These are phyloP conservation scores for Percina caprodes DNA, from an alignment of 2,113 vertebrate species.

Conservation along the genomic window DNA sequence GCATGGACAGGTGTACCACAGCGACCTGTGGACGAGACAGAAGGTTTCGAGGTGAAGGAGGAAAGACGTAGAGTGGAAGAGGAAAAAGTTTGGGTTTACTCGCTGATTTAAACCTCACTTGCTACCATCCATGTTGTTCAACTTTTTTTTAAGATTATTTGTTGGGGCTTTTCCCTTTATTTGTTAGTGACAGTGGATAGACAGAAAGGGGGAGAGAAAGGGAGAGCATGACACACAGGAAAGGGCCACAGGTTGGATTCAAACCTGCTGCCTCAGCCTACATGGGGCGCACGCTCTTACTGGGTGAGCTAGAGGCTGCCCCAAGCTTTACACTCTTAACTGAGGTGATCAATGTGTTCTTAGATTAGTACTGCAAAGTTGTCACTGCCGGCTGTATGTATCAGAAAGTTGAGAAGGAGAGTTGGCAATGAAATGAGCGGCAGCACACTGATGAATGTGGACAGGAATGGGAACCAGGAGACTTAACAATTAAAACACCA, in stretches of 20 bases:
- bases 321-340: conserved; percentile 7
- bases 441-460: conserved; percentile 22
- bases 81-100: conserved; percentile 38
- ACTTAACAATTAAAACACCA: conserved; percentile 58
- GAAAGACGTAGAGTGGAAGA: conserved; percentile 18
- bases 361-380: conserved; percentile 20
- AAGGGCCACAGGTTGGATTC: no score
- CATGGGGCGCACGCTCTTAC: no score
- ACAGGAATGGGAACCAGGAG: conserved; percentile 44
- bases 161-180: no score
- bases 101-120: conserved; percentile 1
- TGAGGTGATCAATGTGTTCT: conserved; percentile 41
- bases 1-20: conserved; percentile 49
- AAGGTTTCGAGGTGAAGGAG: conserved; percentile 35
- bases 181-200: no score
- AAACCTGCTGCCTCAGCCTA: no score
- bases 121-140: background rate
- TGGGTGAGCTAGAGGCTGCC: no score
- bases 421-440: conserved; percentile 17
- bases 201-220: no score
- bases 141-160: background rate
- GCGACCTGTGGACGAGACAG: conserved; percentile 48
- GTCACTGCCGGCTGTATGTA: conserved; percentile 19
- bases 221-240: no score
- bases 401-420: conserved; percentile 28